Evolutionary conservation across 2,888 invertebrate genomes (phyloP), one percentile per base, ranked within the genome.

Genomic region (Coenonympha arcania): DNA sequence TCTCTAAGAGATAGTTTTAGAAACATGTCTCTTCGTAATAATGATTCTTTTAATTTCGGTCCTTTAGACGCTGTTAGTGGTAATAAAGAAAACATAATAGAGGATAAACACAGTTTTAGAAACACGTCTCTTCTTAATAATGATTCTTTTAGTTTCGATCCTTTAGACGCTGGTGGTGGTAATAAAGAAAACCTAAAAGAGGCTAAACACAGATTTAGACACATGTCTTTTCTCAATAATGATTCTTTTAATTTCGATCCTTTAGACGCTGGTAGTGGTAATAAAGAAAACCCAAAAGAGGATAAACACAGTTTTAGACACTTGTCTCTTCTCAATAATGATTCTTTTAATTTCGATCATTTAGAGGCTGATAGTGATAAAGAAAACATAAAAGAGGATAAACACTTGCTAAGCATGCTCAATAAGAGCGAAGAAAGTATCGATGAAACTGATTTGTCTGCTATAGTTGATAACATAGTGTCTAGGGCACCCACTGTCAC

Each of bases 381-480:
- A 50, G 65, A 66, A 56, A 66, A 65, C 60, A 50, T 56, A 15
- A 48, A 57, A 22, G 50, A 54, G n/a, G n/a, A n/a, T n/a, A n/a
- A 60, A 24, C 57, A 63, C 57, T 66, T 66, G 52, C 60, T 77
- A 13, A 76, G 73, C 46, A 68, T 76, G 26, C 58, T 81, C n/a
- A 61, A 75, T 56, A 59, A 58, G 22, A 71, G 66, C 36, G 61
- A 58, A 11, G 68, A 64, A 5, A 69, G 70, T 30, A 56, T 64
- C 0, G 50, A 65, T 33, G 76, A 76, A 18, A 71, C 64, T 50
- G 75, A 84, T 50, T 50, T 85, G 44, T 86, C 85, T 3, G 71
- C 75, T 52, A 74, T 86, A 30, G 71, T 86, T 11, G 81, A 85
- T 15, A 68, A 68, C 28, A 82, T 86, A n/a, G 68, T 83, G 1